Evolutionary conservation across 2,113 vertebrate genomes (phyloP).

Genomic region (Ammodytes marinus): DNA sequence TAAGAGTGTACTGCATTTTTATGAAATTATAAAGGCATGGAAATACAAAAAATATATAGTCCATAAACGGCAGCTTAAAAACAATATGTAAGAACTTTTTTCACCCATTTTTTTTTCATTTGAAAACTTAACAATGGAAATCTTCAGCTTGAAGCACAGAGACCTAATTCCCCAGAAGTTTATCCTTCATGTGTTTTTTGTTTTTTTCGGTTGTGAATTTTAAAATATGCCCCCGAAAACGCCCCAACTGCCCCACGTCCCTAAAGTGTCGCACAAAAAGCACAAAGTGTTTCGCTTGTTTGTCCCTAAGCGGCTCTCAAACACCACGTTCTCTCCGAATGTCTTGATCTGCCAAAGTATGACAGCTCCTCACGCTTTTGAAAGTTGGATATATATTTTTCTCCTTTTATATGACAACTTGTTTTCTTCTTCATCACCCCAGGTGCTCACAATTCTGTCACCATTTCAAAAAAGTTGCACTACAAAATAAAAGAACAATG

Average conservation of each 20-base stretch:
- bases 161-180: slow-evolving; percentile 59
- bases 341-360: slow-evolving; percentile 78
- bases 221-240: slow-evolving; percentile 68
- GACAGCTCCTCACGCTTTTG: slow-evolving; percentile 81
- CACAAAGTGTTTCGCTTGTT: slow-evolving; percentile 60
- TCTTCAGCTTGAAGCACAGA: slow-evolving; percentile 36
- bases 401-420: slow-evolving; percentile 82
- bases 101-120: background rate
- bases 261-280: slow-evolving; percentile 65
- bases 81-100: slow-evolving; percentile 32
- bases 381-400: slow-evolving; percentile 75
- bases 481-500: slow-evolving; percentile 75
- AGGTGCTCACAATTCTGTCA: slow-evolving; percentile 80
- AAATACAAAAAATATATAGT: slow-evolving; percentile 19
- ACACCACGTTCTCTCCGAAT: slow-evolving; percentile 69
- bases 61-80: slow-evolving; percentile 28
- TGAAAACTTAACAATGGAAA: background rate
- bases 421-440: slow-evolving; percentile 82
- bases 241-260: slow-evolving; percentile 73
- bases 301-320: slow-evolving; percentile 76
- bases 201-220: slow-evolving; percentile 49
- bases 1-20: background rate
- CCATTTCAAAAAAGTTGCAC: slow-evolving; percentile 73
- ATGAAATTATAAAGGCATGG: slow-evolving; percentile 10
- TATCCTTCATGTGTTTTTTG: slow-evolving; percentile 26